phyloP scores from a whole-genome alignment of 2,888 invertebrate genomes.

The Watsonalla cultraria region DNA sequence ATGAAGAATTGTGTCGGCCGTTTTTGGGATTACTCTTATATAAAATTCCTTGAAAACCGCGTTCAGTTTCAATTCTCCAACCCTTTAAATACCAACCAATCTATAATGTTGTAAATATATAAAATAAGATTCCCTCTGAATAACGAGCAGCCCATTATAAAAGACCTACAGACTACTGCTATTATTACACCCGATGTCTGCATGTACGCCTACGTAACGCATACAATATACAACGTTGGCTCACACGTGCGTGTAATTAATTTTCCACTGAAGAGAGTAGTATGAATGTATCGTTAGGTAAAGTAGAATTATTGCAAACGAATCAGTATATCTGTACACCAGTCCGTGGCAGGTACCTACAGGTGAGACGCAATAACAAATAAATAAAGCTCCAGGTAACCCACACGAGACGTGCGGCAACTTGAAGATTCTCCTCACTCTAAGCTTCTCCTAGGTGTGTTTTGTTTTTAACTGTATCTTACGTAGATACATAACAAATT shows the following conservation, averaged over 20 bases:
- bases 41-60: slow-evolving; percentile 66
- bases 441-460: background rate
- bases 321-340: background rate
- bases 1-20: slow-evolving; percentile 75
- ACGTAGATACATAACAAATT: background rate
- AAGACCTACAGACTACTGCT: no score
- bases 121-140: no score
- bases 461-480: no score
- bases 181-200: no score
- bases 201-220: background rate
- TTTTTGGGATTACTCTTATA: slow-evolving; percentile 74
- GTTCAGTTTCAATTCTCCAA: slow-evolving; percentile 70
- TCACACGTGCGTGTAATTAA: background rate
- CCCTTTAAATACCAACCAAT: slow-evolving; percentile 30
- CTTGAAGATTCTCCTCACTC: background rate
- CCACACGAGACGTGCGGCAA: background rate
- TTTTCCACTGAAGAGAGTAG: background rate
- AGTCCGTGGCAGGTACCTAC: background rate
- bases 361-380: background rate
- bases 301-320: background rate
- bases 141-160: no score
- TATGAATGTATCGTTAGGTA: background rate
- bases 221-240: background rate
- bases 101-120: slow-evolving; percentile 7
- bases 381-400: background rate